Conservation (phyloP, 1,140 invertebrate species). For the Pectinophora gossypiella region DNA sequence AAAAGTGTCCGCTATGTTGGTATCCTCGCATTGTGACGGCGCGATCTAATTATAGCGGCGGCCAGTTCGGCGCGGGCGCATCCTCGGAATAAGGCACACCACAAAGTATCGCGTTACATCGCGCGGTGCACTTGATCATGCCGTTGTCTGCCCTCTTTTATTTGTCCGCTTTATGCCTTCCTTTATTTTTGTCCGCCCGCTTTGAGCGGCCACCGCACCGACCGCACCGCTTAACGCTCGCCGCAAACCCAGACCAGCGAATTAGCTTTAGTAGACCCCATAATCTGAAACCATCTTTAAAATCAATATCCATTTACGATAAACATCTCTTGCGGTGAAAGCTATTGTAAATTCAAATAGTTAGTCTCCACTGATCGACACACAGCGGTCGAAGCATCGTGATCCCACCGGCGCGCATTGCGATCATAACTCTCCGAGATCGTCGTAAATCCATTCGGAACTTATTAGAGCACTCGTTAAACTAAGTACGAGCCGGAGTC, state of each 20-base stretch:
- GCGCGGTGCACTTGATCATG: slow-evolving; percentile 64
- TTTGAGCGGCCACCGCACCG: slow-evolving; percentile 44
- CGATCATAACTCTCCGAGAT: slow-evolving; percentile 15
- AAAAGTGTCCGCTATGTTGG: no score
- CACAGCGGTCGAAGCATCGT: background rate
- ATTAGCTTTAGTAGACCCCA: slow-evolving; percentile 20
- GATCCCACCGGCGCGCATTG: background rate
- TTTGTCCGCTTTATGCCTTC: slow-evolving; percentile 42
- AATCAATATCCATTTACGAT: slow-evolving; percentile 38
- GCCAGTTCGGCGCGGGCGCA: background rate
- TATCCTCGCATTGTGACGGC: background rate
- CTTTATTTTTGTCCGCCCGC: slow-evolving; percentile 48
- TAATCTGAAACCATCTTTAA: slow-evolving; percentile 31
- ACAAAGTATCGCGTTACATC: slow-evolving; percentile 65
- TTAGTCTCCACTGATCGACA: background rate
- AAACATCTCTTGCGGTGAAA: slow-evolving; percentile 20
- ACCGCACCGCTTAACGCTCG: slow-evolving; percentile 52
- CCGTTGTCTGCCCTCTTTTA: slow-evolving; percentile 59
- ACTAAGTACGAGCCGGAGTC: slow-evolving; percentile 24
- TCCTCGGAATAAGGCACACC: slow-evolving; percentile 33
- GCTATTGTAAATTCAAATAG: slow-evolving; percentile 5
- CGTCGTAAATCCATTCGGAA: slow-evolving; percentile 19
- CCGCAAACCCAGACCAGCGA: slow-evolving; percentile 27
- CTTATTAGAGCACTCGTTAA: slow-evolving; percentile 32
- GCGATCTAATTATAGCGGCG: slow-evolving; percentile 16